Evolutionary conservation across 2,113 vertebrate genomes (phyloP).

Genomic region (Talpa occidentalis): DNA sequence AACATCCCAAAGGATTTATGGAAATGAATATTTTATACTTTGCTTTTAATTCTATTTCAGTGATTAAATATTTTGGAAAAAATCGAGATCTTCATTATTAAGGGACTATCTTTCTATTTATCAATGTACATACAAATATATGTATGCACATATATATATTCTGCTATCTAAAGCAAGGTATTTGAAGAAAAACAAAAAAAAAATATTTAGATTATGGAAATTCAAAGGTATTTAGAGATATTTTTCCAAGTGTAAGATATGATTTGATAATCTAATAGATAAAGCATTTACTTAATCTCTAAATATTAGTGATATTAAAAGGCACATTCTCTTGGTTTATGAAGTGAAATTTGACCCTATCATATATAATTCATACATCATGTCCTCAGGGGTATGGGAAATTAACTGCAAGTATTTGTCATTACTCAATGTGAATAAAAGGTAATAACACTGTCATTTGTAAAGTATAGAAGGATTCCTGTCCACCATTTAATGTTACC

Average conservation of each 20-base stretch:
- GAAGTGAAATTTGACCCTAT: not conserved
- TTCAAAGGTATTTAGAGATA: not conserved
- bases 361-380: not conserved
- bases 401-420: not conserved
- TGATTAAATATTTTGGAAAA: not conserved
- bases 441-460: not conserved
- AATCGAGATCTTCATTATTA: not conserved
- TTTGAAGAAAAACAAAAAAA: not conserved
- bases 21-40: not conserved
- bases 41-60: not conserved
- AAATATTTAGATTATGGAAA: not conserved
- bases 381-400: not conserved
- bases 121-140: not conserved
- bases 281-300: not conserved
- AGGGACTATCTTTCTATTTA: not conserved
- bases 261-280: not conserved
- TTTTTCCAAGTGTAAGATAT: not conserved
- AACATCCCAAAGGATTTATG: not conserved
- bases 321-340: not conserved
- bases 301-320: not conserved
- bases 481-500: too few relatives aligned
- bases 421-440: not conserved
- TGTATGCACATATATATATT: not conserved
- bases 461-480: not conserved
- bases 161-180: not conserved